Percentiles rank a stretch among this genome's conserved stretches.
These are phyloP conservation scores for Drosophila jambulina DNA, from an alignment of 1,140 invertebrate species.

Conservation along the genomic window DNA sequence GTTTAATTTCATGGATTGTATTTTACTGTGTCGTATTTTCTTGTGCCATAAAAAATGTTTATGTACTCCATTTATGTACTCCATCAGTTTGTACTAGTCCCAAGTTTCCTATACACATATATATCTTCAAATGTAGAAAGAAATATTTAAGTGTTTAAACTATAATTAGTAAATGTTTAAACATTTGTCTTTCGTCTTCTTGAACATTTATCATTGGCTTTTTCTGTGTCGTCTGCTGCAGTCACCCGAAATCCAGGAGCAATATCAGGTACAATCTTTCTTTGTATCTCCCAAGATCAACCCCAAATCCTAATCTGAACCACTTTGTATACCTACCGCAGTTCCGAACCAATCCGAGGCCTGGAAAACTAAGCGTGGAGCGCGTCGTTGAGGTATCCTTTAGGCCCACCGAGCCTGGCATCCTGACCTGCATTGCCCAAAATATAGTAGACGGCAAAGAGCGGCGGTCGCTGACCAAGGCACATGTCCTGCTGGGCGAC, in stretches of 20 bases:
- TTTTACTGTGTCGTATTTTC: too few relatives aligned
- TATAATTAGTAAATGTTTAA: neutral
- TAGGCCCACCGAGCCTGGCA: constrained; percentile 73
- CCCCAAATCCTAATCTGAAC: neutral
- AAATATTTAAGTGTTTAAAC: neutral
- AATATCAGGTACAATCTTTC: constrained; percentile 17
- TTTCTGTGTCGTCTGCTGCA: constrained; percentile 25
- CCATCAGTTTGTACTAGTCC: too few relatives aligned
- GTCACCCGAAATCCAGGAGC: constrained; percentile 2
- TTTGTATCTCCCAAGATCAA: neutral
- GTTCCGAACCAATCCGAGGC: constrained; percentile 49
- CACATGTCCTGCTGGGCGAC: constrained; percentile 67
- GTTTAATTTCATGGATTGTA: too few relatives aligned
- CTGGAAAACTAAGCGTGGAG: constrained; percentile 57
- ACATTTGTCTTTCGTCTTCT: constrained; percentile 12
- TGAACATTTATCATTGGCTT: neutral
- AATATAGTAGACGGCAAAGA: constrained; percentile 55
- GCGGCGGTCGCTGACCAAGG: constrained; percentile 27
- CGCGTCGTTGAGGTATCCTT: constrained; percentile 67
- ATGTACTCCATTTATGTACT: neutral
- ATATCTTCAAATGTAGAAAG: neutral
- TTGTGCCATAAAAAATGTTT: neutral
- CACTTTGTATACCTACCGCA: neutral
- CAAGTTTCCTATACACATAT: too few relatives aligned
- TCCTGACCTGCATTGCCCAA: constrained; percentile 75